Conservation (phyloP, 2,113 vertebrate genomes). For the Leptocoma aspasia region DNA sequence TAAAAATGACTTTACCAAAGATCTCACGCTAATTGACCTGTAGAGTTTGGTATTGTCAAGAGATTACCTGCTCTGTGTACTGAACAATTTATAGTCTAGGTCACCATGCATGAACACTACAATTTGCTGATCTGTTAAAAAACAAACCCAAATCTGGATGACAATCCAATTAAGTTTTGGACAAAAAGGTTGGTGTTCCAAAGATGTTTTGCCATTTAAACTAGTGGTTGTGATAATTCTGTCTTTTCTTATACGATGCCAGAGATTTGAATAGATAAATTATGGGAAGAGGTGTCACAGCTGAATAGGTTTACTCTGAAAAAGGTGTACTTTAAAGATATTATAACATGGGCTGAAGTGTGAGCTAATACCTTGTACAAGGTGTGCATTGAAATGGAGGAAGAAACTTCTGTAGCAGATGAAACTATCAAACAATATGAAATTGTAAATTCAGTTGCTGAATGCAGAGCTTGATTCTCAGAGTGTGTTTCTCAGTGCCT, state of each 20-base stretch:
- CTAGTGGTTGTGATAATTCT: neutral
- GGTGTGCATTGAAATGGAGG: neutral
- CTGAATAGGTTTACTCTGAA: neutral
- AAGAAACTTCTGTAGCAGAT: neutral
- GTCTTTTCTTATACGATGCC: neutral
- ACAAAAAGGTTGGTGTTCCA: neutral
- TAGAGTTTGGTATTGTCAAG: neutral
- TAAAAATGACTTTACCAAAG: neutral
- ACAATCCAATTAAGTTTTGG: neutral
- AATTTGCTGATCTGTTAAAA: neutral
- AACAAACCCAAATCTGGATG: neutral
- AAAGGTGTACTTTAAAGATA: neutral
- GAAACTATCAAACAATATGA: neutral
- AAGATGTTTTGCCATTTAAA: neutral
- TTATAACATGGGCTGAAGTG: neutral
- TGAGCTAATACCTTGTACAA: neutral
- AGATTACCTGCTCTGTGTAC: neutral
- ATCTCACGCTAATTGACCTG: neutral
- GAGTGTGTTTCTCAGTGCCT: neutral
- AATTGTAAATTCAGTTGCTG: neutral
- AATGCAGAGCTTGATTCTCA: neutral
- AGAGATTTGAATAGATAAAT: neutral
- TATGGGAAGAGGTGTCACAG: neutral
- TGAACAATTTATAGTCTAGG: neutral
- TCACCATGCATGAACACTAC: neutral